phyloP scores from a whole-genome alignment of 2,888 invertebrate genomes.

The Cerceris ruficornis region DNA sequence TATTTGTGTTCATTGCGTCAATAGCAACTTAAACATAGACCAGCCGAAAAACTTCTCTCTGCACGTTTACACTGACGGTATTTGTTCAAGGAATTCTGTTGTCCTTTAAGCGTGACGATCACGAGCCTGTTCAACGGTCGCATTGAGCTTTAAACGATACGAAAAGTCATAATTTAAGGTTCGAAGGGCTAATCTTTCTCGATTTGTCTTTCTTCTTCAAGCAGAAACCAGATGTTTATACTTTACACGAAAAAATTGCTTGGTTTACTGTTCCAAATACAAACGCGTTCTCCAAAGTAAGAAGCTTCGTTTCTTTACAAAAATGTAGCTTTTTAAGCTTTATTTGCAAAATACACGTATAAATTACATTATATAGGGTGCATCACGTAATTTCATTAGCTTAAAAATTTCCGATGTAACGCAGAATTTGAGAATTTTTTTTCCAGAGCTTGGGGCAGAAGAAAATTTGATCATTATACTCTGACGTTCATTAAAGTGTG shows the following conservation, averaged over 20 bases:
- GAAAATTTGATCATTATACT: no score
- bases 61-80: neutral
- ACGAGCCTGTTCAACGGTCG: conserved; percentile 29
- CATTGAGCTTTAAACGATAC: conserved; percentile 6
- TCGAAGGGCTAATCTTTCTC: conserved; percentile 48
- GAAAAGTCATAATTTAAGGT: conserved; percentile 24
- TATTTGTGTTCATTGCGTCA: conserved; percentile 18
- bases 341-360: no score
- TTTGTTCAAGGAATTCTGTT: neutral
- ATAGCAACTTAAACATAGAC: conserved; percentile 1
- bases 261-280: no score
- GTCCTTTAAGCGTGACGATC: conserved; percentile 5
- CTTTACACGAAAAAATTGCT: neutral
- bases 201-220: conserved; percentile 23
- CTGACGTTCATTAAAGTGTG: no score
- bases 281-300: no score
- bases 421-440: no score
- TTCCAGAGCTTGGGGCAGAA: no score
- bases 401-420: no score
- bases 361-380: no score
- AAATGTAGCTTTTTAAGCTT: no score
- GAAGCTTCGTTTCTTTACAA: no score
- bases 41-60: conserved; percentile 13
- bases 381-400: no score
- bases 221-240: conserved; percentile 13